Percentiles rank a stretch among this genome's conserved stretches.
Conservation (phyloP, 2,113 vertebrate genomes). For the Passer montanus region DNA sequence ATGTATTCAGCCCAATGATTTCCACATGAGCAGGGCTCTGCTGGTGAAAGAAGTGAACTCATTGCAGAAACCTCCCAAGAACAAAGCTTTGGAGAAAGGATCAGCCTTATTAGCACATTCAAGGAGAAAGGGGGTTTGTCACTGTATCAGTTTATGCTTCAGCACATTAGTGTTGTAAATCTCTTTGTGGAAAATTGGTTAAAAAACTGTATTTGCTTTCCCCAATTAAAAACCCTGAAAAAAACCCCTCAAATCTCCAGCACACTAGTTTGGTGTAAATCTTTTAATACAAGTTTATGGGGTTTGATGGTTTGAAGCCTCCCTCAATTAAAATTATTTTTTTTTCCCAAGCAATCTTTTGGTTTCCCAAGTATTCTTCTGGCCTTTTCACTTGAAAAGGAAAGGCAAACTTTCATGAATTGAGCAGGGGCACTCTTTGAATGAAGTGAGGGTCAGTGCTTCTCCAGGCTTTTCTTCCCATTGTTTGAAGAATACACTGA, state of each 20-base stretch:
- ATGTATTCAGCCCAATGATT: conserved; percentile 45
- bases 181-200: conserved; percentile 29
- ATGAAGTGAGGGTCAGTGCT: conserved; percentile 57
- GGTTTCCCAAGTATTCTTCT: conserved; percentile 58
- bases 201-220: conserved; percentile 19
- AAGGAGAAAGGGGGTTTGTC: conserved; percentile 56
- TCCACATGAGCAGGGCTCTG: conserved; percentile 52
- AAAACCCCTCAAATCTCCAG: background rate
- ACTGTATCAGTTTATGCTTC: conserved; percentile 64
- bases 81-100: conserved; percentile 55
- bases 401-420: conserved; percentile 61
- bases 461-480: conserved; percentile 62
- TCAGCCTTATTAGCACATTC: conserved; percentile 68
- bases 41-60: conserved; percentile 36
- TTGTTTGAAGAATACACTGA: conserved; percentile 58
- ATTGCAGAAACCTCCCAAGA: conserved; percentile 55
- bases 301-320: conserved; percentile 5
- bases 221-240: background rate
- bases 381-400: conserved; percentile 61
- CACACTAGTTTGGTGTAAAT: background rate
- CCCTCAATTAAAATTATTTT: conserved; percentile 6
- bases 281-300: conserved; percentile 26
- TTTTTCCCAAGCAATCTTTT: background rate
- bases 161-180: conserved; percentile 36
- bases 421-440: conserved; percentile 49